A percentile compares a stretch with the other conserved stretches of the same genome.
Evolutionary conservation across 1,140 invertebrate species (phyloP).

Genomic region (Berghia stephanieae): DNA sequence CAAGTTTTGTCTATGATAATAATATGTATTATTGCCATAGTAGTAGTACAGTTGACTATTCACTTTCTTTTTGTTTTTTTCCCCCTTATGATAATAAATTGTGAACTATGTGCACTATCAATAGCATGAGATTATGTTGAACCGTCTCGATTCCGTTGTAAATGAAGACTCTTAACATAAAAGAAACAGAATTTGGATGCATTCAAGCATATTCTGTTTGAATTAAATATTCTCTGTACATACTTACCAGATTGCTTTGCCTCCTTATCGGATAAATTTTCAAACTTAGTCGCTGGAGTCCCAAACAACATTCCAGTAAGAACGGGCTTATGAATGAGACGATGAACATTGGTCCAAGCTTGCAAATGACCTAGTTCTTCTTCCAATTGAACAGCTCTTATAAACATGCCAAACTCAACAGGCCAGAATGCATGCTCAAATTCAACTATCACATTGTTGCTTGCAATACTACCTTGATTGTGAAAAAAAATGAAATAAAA

Average conservation of each 20-base stretch:
- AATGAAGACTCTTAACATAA: not conserved
- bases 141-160: not conserved
- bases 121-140: not conserved
- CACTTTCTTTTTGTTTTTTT: too few species aligned
- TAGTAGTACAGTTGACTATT: too few species aligned
- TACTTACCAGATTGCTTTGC: constrained; percentile 36
- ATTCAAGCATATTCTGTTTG: too few species aligned
- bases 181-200: not conserved
- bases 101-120: too few species aligned
- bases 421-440: constrained; percentile 54
- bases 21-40: too few species aligned
- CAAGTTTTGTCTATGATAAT: too few species aligned
- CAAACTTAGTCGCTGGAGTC: constrained; percentile 34
- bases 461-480: too few species aligned
- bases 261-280: constrained; percentile 39
- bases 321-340: constrained; percentile 35
- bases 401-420: constrained; percentile 44
- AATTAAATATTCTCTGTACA: too few species aligned
- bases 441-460: constrained; percentile 48
- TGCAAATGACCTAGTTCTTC: constrained; percentile 41
- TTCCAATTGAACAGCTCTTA: constrained; percentile 30
- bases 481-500: not conserved
- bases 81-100: too few species aligned
- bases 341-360: constrained; percentile 46
- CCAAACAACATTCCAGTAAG: constrained; percentile 42